Percentiles rank a stretch among this genome's conserved stretches.
Conservation (phyloP, 2,888 invertebrate species). For the Molorchus minor region DNA sequence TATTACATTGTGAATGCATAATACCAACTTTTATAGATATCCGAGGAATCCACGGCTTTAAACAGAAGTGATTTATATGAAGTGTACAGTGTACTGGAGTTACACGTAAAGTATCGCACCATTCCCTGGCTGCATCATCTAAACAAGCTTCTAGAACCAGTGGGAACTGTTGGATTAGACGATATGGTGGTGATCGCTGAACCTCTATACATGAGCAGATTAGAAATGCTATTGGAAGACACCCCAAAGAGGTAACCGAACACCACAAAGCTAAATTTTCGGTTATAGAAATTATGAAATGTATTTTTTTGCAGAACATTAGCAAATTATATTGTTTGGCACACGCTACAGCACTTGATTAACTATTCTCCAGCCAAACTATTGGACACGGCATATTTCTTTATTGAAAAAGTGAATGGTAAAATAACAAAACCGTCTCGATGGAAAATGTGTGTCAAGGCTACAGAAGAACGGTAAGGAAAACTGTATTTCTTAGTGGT, state of each 20-base stretch:
- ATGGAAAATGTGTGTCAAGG: constrained; percentile 48
- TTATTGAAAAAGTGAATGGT: constrained; percentile 46
- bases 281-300: background rate
- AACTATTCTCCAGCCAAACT: constrained; percentile 52
- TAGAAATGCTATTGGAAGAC: constrained; percentile 49
- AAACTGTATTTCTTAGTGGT: too few species aligned
- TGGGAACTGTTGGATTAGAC: constrained; percentile 49
- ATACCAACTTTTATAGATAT: constrained; percentile 51
- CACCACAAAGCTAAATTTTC: background rate
- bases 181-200: constrained; percentile 54
- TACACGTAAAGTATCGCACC: constrained; percentile 62
- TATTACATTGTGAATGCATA: too few species aligned
- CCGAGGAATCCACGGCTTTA: constrained; percentile 40
- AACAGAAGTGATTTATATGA: constrained; percentile 46
- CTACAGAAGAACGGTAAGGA: constrained; percentile 47
- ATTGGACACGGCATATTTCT: constrained; percentile 48
- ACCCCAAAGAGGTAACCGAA: constrained; percentile 53
- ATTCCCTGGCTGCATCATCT: constrained; percentile 57
- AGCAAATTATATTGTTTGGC: constrained; percentile 58
- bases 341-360: constrained; percentile 52
- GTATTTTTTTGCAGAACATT: constrained; percentile 47
- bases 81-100: constrained; percentile 57
- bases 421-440: constrained; percentile 42
- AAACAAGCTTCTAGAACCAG: constrained; percentile 51
- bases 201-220: constrained; percentile 51